A percentile compares a stretch with the other conserved stretches of the same genome.
These are phyloP conservation scores for Fopius arisanus DNA, from an alignment of 1,140 invertebrate species.

Conservation along the genomic window DNA sequence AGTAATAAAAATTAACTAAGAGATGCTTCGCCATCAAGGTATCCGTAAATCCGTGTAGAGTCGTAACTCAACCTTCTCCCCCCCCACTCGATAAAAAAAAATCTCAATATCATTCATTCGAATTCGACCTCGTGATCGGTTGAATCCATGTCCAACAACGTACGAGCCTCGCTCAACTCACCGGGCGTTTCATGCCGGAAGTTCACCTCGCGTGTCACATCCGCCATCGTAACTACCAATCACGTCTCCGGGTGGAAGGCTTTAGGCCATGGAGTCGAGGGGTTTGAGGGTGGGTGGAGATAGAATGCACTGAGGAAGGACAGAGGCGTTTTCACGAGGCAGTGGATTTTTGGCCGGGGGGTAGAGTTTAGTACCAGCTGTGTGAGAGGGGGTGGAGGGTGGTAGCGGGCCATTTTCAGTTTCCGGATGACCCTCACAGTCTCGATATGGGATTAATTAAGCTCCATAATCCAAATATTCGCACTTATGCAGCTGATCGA, in stretches of 20 bases:
- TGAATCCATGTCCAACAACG: slow-evolving; percentile 10
- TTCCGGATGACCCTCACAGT: slow-evolving; percentile 32
- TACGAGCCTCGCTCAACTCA: slow-evolving; percentile 25
- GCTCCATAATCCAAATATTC: slow-evolving; percentile 29
- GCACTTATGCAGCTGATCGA: slow-evolving; percentile 30
- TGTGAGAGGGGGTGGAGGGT: too few species aligned
- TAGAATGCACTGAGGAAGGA: slow-evolving; percentile 7
- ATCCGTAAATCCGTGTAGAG: too few species aligned
- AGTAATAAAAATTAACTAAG: too few species aligned
- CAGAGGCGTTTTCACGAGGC: neutral
- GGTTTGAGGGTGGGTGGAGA: neutral
- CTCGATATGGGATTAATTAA: slow-evolving; percentile 39
- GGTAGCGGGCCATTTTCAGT: slow-evolving; percentile 34
- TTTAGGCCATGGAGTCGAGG: neutral
- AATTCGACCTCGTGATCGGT: slow-evolving; percentile 26
- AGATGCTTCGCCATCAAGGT: too few species aligned
- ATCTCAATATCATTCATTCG: slow-evolving; percentile 17
- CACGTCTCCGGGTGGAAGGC: slow-evolving; percentile 31
- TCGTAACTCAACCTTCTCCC: too few species aligned
- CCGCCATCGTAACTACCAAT: slow-evolving; percentile 44
- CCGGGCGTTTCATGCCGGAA: slow-evolving; percentile 39
- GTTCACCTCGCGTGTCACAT: slow-evolving; percentile 42
- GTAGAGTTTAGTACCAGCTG: slow-evolving; percentile 10
- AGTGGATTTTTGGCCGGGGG: neutral
- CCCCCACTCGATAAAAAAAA: neutral